phyloP scores from a whole-genome alignment of 2,888 invertebrate genomes.

The Aphidius colemani region DNA sequence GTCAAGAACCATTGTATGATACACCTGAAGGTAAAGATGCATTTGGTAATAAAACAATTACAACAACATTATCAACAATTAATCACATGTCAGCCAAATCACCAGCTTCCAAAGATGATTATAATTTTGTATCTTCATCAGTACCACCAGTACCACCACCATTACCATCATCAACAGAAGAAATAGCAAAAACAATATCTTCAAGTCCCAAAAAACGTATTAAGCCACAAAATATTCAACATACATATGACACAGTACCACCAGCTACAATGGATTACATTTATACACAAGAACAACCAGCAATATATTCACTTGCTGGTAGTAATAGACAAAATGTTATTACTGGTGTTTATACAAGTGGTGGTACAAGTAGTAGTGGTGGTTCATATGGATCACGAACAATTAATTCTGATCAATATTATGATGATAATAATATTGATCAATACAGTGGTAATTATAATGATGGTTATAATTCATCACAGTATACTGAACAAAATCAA shows the following conservation, averaged over 20 bases:
- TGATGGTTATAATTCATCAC: slow-evolving; percentile 56
- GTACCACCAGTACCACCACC: slow-evolving; percentile 62
- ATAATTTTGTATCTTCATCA: slow-evolving; percentile 64
- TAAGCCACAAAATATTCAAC: slow-evolving; percentile 51
- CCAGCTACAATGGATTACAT: slow-evolving; percentile 58
- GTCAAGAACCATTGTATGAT: slow-evolving; percentile 54
- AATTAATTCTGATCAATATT: slow-evolving; percentile 63
- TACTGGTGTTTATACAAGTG: slow-evolving; percentile 76
- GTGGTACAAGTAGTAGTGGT: slow-evolving; percentile 62
- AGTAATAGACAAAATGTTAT: slow-evolving; percentile 72
- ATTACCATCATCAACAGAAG: slow-evolving; percentile 59
- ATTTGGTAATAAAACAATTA: slow-evolving; percentile 41
- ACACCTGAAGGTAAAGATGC: slow-evolving; percentile 54
- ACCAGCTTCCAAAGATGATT: slow-evolving; percentile 62
- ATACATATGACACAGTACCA: slow-evolving; percentile 48
- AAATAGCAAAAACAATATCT: slow-evolving; percentile 39
- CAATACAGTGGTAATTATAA: slow-evolving; percentile 60
- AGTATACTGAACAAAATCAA: slow-evolving; percentile 50
- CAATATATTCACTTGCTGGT: slow-evolving; percentile 78
- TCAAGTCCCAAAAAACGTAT: slow-evolving; percentile 62
- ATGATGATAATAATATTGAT: slow-evolving; percentile 68
- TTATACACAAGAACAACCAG: slow-evolving; percentile 65
- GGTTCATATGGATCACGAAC: slow-evolving; percentile 65
- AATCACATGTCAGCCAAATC: slow-evolving; percentile 65
- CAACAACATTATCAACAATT: slow-evolving; percentile 47